Evolutionary conservation across 1,140 invertebrate species (phyloP), one percentile per base, ranked within the genome.

Genomic region (Euwallacea similis): DNA sequence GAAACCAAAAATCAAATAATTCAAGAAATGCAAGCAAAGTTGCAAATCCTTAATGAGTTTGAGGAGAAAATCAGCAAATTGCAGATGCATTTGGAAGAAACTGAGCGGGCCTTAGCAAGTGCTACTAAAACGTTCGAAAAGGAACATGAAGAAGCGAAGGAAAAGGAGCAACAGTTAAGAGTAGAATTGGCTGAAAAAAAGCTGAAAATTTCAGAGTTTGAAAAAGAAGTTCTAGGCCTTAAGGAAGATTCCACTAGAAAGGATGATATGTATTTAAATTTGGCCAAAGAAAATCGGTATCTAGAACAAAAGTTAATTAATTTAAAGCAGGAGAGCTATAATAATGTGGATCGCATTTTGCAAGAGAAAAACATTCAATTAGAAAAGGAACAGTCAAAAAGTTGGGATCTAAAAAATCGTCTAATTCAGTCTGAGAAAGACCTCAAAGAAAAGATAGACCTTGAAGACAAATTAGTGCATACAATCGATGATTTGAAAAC

Each of bases 261-360:
- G 69, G 87, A 89, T 78, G 86, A 86, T 43, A 87, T 89, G 80
- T 82, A 87, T 16, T 77, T 85, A 55, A 85, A 87, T 75, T 78
- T 88, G n/a, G 83, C 84, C 7, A 84, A 82, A 76, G 86, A 88
- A 67, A 87, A 88, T 10, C 82, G 80, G 8, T 64, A 74, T 64
- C 69, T 76, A 9, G 75, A 77, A 66, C 43, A 76, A 50, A 66
- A 76, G 47, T 53, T 79, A 13, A 11, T 42, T 7, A 70, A 60
- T 55, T 72, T 75, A 7, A 73, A 71, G 33, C 59, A 67, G 42
- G 74, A 73, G 0, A 72, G 65, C 47, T 72, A 60, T 41, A n/a
- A 67, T 7, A 74, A 66, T 41, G 13, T 69, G 46, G 64, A 85
- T 68, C 79, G 82, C 70, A 75, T 79, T 64, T 75, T 86, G 1